Conservation (phyloP, 2,113 vertebrate genomes). For the Triplophysa rosa region DNA sequence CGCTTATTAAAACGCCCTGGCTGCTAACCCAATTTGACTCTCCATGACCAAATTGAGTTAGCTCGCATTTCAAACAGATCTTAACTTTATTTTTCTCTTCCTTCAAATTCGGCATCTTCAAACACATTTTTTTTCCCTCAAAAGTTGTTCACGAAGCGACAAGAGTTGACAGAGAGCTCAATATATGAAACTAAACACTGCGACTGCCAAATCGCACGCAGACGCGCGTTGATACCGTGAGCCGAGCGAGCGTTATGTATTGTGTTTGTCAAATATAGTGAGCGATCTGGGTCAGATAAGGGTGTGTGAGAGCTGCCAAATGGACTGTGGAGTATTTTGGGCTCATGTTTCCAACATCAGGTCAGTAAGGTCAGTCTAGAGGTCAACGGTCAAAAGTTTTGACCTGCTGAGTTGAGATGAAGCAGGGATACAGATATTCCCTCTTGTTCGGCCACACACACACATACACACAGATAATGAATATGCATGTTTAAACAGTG, state of each 20-base stretch:
- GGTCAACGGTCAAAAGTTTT: conserved; percentile 45
- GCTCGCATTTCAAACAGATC: conserved; percentile 31
- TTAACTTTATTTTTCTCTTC: conserved; percentile 46
- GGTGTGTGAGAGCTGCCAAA: conserved; percentile 39
- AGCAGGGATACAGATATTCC: conserved; percentile 34
- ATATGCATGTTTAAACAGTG: neutral
- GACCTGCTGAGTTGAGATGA: conserved; percentile 27
- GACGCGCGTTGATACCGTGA: neutral
- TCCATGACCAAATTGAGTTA: conserved; percentile 47
- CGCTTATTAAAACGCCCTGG: conserved; percentile 39
- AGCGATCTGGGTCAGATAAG: conserved; percentile 28
- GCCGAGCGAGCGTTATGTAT: conserved; percentile 13
- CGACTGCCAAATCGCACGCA: conserved; percentile 12
- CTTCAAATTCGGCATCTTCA: conserved; percentile 25
- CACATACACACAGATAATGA: neutral
- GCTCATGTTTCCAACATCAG: conserved; percentile 50
- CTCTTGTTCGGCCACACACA: conserved; percentile 10
- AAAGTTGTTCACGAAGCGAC: neutral
- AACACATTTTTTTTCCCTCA: neutral
- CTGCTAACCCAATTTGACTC: conserved; percentile 49
- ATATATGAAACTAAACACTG: conserved; percentile 24
- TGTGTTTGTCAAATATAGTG: conserved; percentile 35
- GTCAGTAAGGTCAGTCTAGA: conserved; percentile 39
- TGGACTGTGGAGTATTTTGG: conserved; percentile 41
- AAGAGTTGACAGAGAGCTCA: neutral